These are phyloP conservation scores for Micrasema minimum DNA, from an alignment of 1,140 invertebrate species.

Conservation along the genomic window DNA sequence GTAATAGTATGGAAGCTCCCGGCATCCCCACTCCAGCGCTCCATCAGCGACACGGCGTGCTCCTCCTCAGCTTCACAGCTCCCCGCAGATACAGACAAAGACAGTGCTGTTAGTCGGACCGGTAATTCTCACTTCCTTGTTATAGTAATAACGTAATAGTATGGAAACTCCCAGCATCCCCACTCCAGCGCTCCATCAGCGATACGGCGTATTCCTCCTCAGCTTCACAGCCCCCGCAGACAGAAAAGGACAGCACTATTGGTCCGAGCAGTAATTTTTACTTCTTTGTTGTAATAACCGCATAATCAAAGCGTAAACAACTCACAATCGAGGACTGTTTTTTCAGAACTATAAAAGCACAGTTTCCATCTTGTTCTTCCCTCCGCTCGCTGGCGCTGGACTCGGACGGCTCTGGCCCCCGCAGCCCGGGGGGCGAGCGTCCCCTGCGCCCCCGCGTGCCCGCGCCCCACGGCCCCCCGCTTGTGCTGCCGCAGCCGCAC, in stretches of 20 bases:
- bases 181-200: conserved; percentile 43
- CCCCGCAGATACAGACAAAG: conserved; percentile 17
- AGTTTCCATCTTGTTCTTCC: no score
- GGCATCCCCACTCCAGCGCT: conserved; percentile 44
- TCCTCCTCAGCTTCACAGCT: not conserved
- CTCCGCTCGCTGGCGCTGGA: conserved; percentile 57
- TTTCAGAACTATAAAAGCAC: no score
- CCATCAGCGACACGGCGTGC: conserved; percentile 40
- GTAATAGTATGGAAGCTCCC: conserved; percentile 47
- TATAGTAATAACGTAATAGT: conserved; percentile 30
- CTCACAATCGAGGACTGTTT: no score
- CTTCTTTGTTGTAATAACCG: not conserved
- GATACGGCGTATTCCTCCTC: conserved; percentile 30
- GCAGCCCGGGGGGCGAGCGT: conserved; percentile 50
- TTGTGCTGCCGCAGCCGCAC: conserved; percentile 58
- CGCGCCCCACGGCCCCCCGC: not conserved
- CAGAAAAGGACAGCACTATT: conserved; percentile 16
- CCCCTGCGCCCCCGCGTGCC: conserved; percentile 33
- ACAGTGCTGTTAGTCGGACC: conserved; percentile 17
- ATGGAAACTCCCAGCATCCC: conserved; percentile 46
- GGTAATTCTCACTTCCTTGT: not conserved
- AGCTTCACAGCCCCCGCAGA: not conserved
- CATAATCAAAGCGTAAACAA: no score
- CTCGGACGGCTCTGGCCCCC: conserved; percentile 47
- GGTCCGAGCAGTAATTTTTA: conserved; percentile 20